Percentiles rank a stretch among this genome's conserved stretches.
phyloP scores from a whole-genome alignment of 2,888 invertebrate genomes.

The Trichopria drosophilae region DNA sequence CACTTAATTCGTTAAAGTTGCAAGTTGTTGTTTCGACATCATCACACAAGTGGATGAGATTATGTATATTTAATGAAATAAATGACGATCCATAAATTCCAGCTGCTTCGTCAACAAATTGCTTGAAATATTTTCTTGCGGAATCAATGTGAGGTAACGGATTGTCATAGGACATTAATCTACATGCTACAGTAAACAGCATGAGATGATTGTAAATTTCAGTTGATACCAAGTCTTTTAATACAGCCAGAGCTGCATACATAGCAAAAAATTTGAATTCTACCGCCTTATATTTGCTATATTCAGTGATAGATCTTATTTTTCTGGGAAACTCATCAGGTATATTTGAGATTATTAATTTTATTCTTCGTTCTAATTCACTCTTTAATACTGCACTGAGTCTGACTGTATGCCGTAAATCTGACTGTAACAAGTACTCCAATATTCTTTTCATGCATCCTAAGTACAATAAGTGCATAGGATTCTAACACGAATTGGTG shows the following conservation, averaged over 20 bases:
- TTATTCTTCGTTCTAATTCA: slow-evolving; percentile 10
- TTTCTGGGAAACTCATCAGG: slow-evolving; percentile 26
- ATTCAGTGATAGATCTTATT: slow-evolving; percentile 11
- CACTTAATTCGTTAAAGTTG: slow-evolving; percentile 6
- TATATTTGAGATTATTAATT: slow-evolving; percentile 5
- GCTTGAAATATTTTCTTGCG: slow-evolving; percentile 1
- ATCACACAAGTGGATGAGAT: slow-evolving; percentile 8
- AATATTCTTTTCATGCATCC: slow-evolving; percentile 18
- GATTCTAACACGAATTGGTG: slow-evolving; percentile 10
- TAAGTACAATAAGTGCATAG: slow-evolving; percentile 13
- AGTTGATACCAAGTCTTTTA: slow-evolving; percentile 14
- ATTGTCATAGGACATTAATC: slow-evolving; percentile 5
- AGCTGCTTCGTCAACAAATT: neutral
- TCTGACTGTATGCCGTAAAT: neutral
- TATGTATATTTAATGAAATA: neutral
- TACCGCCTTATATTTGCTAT: slow-evolving; percentile 15
- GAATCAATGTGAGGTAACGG: neutral
- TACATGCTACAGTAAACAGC: slow-evolving; percentile 3
- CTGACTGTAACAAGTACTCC: slow-evolving; percentile 6
- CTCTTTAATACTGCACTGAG: slow-evolving; percentile 1
- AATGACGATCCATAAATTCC: slow-evolving; percentile 5
- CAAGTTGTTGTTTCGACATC: slow-evolving; percentile 4
- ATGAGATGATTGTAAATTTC: slow-evolving; percentile 25
- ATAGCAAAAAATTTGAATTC: slow-evolving; percentile 25
- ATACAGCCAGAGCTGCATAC: slow-evolving; percentile 25